Percentiles rank a stretch among this genome's conserved stretches.
Evolutionary conservation across 2,797 vertebrate genomes (phyloP).

Genomic region (Megalops cyprinoides): DNA sequence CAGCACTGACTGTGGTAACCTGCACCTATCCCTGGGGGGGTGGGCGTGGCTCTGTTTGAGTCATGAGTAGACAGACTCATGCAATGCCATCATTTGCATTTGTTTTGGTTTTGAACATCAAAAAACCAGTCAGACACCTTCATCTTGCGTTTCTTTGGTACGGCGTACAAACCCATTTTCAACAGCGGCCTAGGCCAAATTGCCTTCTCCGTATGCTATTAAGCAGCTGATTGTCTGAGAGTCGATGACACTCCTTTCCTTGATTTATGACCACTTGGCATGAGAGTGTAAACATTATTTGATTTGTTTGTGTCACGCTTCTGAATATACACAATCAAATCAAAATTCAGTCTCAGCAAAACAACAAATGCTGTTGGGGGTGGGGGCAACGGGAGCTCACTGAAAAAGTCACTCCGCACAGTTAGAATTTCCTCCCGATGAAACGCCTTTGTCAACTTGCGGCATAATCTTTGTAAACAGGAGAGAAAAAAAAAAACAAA

Average conservation of each 20-base stretch:
- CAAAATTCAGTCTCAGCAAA: neutral
- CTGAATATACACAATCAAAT: neutral
- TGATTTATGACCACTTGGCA: neutral
- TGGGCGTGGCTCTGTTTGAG: neutral
- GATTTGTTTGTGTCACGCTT: neutral
- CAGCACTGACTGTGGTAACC: neutral
- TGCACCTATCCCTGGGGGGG: neutral
- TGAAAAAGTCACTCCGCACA: neutral
- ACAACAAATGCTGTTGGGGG: neutral
- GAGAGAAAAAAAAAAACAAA: too few relatives aligned
- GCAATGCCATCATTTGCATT: neutral
- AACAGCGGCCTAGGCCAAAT: neutral
- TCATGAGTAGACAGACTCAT: neutral
- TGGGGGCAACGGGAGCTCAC: neutral
- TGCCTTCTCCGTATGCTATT: neutral
- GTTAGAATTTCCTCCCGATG: neutral
- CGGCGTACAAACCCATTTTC: neutral
- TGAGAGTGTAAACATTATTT: constrained; percentile 6
- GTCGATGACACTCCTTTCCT: neutral
- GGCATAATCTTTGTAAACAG: neutral
- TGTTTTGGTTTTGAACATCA: neutral
- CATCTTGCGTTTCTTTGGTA: neutral
- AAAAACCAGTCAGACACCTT: constrained; percentile 7
- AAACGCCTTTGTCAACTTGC: neutral
- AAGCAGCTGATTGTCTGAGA: neutral